Percentiles rank a stretch among this genome's conserved stretches.
phyloP scores from a whole-genome alignment of 1,140 invertebrate species.

The Drosophila pachea region DNA sequence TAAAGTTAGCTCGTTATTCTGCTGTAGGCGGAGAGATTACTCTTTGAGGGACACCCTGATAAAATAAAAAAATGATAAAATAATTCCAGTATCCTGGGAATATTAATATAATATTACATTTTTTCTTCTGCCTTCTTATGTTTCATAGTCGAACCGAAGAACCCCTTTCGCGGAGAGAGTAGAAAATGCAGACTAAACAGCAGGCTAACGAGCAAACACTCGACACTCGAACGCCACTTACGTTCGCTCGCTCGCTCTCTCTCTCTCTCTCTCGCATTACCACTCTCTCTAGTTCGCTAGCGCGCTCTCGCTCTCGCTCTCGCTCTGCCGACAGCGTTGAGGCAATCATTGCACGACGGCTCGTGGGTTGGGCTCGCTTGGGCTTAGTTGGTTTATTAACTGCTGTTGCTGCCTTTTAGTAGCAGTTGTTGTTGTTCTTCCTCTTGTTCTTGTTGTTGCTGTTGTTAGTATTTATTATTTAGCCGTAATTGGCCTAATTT shows the following conservation, averaged over 20 bases:
- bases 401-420: too few species aligned
- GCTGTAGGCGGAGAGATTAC: too few species aligned
- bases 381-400: slow-evolving; percentile 24
- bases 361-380: slow-evolving; percentile 23
- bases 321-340: slow-evolving; percentile 13
- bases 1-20: too few species aligned
- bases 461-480: slow-evolving; percentile 60
- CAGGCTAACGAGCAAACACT: slow-evolving; percentile 44
- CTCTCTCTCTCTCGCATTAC: not conserved
- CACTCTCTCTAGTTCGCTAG: not conserved
- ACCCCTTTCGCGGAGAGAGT: not conserved
- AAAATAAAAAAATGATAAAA: too few species aligned
- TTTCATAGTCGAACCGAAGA: not conserved
- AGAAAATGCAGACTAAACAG: slow-evolving; percentile 37
- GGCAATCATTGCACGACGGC: slow-evolving; percentile 30
- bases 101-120: not conserved
- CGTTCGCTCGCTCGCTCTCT: not conserved
- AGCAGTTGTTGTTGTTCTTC: too few species aligned
- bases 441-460: slow-evolving; percentile 25
- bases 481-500: slow-evolving; percentile 70
- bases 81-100: too few species aligned
- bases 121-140: not conserved
- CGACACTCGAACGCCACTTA: slow-evolving; percentile 16
- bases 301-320: slow-evolving; percentile 5
- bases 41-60: too few species aligned